phyloP scores from a whole-genome alignment of 2,888 invertebrate genomes.

The Amaurobius ferox region DNA sequence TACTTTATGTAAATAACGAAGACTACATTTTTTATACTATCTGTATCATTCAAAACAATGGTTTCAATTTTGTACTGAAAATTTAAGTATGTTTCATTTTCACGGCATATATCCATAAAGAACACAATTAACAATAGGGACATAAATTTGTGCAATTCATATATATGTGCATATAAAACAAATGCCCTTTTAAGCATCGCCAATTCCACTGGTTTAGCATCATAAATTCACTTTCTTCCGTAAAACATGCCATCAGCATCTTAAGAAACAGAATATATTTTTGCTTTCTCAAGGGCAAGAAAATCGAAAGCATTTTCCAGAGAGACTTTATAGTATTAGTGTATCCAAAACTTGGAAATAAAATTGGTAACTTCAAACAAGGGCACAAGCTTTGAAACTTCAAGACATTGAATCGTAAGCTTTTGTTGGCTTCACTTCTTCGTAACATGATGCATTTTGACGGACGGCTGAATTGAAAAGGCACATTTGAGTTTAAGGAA shows the following conservation, averaged over 20 bases:
- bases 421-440: conserved; percentile 3
- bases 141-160: too few relatives aligned
- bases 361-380: conserved; percentile 3
- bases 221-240: background rate
- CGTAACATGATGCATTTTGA: conserved; percentile 14
- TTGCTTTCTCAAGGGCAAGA: background rate
- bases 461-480: conserved; percentile 30
- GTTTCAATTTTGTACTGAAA: too few relatives aligned
- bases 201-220: background rate
- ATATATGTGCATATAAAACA: too few relatives aligned
- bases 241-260: conserved; percentile 7
- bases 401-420: conserved; percentile 16
- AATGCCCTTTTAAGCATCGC: background rate
- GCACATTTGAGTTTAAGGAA: conserved; percentile 34
- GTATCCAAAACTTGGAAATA: conserved; percentile 4
- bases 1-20: too few relatives aligned
- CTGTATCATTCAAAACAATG: too few relatives aligned
- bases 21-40: too few relatives aligned
- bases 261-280: conserved; percentile 1
- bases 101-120: too few relatives aligned
- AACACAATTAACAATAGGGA: too few relatives aligned
- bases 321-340: conserved; percentile 2
- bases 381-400: conserved; percentile 5
- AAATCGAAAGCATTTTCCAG: background rate
- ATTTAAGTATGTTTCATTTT: too few relatives aligned